Evolutionary conservation across 2,888 invertebrate genomes (phyloP).

Genomic region (Pyrocoelia pectoralis): DNA sequence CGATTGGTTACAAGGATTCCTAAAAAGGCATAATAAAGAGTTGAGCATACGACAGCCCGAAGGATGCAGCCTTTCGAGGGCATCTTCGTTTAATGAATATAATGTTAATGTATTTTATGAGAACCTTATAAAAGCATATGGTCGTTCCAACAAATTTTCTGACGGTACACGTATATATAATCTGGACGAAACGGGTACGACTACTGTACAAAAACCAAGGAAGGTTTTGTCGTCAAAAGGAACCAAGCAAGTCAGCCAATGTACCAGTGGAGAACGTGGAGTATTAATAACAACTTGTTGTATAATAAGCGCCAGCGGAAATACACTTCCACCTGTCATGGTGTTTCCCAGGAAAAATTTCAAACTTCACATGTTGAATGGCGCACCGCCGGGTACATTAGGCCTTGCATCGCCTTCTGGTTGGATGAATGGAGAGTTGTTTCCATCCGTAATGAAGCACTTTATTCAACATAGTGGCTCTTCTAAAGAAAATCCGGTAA

Average conservation of each 20-base stretch:
- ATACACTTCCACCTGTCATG: constrained; percentile 4
- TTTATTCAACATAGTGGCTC: constrained; percentile 4
- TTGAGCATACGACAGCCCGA: constrained; percentile 4
- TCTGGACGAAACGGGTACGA: neutral
- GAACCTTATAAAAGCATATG: neutral
- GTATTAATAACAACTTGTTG: constrained; percentile 12
- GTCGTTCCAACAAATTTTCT: neutral
- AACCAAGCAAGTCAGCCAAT: constrained; percentile 14
- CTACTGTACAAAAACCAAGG: too few relatives aligned
- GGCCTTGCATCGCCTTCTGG: neutral
- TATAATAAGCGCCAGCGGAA: neutral
- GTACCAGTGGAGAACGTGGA: constrained; percentile 18
- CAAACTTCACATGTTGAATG: constrained; percentile 7
- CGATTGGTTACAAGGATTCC: constrained; percentile 37
- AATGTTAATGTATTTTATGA: neutral
- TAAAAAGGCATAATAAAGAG: constrained; percentile 32
- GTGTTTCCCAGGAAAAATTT: constrained; percentile 10
- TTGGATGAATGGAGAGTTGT: neutral
- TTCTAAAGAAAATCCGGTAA: constrained; percentile 8
- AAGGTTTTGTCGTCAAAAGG: constrained; percentile 18
- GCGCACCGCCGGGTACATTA: constrained; percentile 4
- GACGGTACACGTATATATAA: neutral
- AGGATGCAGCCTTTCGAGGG: neutral
- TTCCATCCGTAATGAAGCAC: neutral
- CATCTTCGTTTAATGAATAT: neutral